phyloP scores from a whole-genome alignment of 2,888 invertebrate genomes.

The Macaria notata region DNA sequence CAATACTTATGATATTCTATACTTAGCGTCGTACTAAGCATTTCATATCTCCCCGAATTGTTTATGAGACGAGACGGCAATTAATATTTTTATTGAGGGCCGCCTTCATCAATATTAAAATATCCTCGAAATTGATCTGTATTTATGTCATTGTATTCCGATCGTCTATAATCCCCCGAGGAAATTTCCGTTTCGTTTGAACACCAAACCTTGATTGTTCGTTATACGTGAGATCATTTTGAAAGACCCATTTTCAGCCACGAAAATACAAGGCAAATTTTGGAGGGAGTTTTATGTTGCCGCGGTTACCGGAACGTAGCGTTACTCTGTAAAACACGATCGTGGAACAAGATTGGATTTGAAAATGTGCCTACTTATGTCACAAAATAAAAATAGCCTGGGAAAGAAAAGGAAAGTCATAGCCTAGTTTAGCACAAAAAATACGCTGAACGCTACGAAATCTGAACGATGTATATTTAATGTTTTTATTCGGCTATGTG shows the following conservation, averaged over 20 bases:
- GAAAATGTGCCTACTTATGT: neutral
- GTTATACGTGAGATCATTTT: conserved; percentile 20
- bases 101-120: conserved; percentile 73
- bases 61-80: conserved; percentile 69
- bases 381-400: no score
- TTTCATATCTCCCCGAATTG: conserved; percentile 52
- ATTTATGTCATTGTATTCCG: conserved; percentile 57
- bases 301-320: no score
- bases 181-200: conserved; percentile 46
- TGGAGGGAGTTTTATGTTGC: neutral
- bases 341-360: neutral
- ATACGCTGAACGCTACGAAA: no score
- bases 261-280: neutral
- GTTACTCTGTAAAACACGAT: no score
- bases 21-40: conserved; percentile 37
- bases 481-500: no score
- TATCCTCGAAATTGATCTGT: conserved; percentile 54
- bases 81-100: conserved; percentile 75
- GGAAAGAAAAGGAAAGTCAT: no score
- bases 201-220: conserved; percentile 9
- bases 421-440: no score
- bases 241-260: conserved; percentile 13
- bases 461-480: no score
- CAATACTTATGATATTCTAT: no score
- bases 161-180: conserved; percentile 44